Percentiles rank a stretch among this genome's conserved stretches.
Evolutionary conservation across 2,113 vertebrate genomes (phyloP).

Genomic region (Carassius auratus): DNA sequence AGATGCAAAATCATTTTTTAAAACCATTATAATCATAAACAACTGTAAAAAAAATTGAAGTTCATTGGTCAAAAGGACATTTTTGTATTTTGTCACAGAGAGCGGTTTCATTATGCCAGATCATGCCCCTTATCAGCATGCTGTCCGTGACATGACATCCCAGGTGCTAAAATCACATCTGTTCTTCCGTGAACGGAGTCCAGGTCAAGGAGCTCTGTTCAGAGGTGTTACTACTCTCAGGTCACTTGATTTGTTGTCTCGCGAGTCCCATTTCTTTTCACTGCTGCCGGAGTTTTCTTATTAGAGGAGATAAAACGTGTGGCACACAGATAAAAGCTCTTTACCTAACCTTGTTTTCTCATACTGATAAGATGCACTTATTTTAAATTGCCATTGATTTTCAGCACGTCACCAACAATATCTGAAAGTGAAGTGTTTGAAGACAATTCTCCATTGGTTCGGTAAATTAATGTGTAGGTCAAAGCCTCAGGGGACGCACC

Average conservation of each 20-base stretch:
- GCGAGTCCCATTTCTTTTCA: not conserved
- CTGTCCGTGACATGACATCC: not conserved
- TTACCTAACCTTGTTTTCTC: slow-evolving; percentile 23
- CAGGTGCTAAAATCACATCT: slow-evolving; percentile 3
- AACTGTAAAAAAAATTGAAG: not conserved
- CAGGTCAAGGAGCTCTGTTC: not conserved
- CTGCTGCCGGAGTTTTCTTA: not conserved
- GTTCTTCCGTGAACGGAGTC: not conserved
- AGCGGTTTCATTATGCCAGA: not conserved
- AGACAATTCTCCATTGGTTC: not conserved
- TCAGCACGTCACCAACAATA: not conserved
- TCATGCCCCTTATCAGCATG: not conserved
- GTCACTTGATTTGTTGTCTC: slow-evolving; percentile 7
- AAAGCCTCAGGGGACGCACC: not conserved
- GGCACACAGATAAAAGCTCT: slow-evolving; percentile 17
- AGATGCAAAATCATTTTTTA: too few species aligned
- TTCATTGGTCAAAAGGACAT: not conserved
- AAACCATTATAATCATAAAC: not conserved
- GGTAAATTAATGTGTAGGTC: not conserved
- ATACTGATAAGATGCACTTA: slow-evolving; percentile 26
- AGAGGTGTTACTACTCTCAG: too few species aligned
- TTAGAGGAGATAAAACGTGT: slow-evolving; percentile 3
- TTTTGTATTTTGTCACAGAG: not conserved
- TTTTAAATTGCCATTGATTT: slow-evolving; percentile 37
- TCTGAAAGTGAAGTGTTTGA: slow-evolving; percentile 11